Conservation (phyloP, 2,113 vertebrate species). For the Nannospalax galili region DNA sequence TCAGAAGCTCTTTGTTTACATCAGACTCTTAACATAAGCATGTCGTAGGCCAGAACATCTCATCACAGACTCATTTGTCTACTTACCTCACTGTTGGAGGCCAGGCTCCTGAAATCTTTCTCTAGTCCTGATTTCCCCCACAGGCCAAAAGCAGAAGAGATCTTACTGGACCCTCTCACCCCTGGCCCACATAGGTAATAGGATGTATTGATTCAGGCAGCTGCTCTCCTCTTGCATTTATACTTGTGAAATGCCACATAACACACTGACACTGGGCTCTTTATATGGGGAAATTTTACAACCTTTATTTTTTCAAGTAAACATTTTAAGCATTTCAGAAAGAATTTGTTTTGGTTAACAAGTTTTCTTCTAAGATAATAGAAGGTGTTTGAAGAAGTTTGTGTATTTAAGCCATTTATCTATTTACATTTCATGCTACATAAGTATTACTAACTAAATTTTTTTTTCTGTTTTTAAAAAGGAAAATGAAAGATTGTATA, state of each 20-base stretch:
- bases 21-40: constrained; percentile 31
- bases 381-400: background rate
- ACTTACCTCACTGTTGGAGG: background rate
- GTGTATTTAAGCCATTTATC: constrained; percentile 6
- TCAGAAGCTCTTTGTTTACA: background rate
- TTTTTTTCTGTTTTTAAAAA: constrained; percentile 77
- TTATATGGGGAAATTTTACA: background rate
- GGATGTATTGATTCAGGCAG: background rate
- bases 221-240: background rate
- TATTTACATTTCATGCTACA: background rate
- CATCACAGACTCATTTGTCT: background rate
- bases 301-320: constrained; percentile 3
- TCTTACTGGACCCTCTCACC: background rate
- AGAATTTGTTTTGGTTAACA: constrained; percentile 3
- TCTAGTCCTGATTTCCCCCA: background rate
- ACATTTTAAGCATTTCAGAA: constrained; percentile 16
- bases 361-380: constrained; percentile 24
- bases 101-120: background rate
- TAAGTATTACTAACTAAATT: constrained; percentile 29
- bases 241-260: background rate
- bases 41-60: constrained; percentile 2
- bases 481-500: constrained; percentile 96
- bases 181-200: no score
- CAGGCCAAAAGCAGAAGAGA: background rate
- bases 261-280: background rate